Evolutionary conservation across 1,140 invertebrate genomes (phyloP).

Genomic region (Saccostrea glomerata): DNA sequence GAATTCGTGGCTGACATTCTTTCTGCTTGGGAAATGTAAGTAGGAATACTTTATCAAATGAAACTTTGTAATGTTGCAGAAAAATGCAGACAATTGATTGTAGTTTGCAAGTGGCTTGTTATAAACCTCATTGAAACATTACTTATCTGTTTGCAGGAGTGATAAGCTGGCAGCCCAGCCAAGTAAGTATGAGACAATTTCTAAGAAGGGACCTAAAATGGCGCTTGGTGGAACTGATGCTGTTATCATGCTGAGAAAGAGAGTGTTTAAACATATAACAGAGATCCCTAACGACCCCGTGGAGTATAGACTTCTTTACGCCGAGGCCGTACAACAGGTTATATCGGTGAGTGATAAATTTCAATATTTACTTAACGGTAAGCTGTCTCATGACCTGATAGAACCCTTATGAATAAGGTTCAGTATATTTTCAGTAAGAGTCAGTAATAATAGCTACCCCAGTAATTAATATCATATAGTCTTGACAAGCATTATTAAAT

Average conservation of each 20-base stretch:
- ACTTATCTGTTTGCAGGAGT: conserved; percentile 53
- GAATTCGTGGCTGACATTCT: conserved; percentile 97
- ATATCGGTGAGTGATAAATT: conserved; percentile 88
- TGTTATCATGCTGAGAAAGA: conserved; percentile 94
- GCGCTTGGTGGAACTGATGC: conserved; percentile 89
- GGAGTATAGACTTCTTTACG: conserved; percentile 95
- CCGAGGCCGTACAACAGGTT: conserved; percentile 95
- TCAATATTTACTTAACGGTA: background rate
- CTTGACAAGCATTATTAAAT: no score
- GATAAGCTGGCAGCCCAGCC: conserved; percentile 74
- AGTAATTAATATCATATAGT: no score
- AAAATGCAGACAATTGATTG: background rate
- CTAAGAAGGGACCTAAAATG: conserved; percentile 76
- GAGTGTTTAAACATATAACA: conserved; percentile 91
- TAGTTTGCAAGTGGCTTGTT: no score
- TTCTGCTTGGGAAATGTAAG: conserved; percentile 94
- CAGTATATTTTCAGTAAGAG: no score
- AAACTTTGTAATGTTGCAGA: background rate
- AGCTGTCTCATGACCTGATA: background rate
- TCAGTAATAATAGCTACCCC: no score
- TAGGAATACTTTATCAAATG: conserved; percentile 52
- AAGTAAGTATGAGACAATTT: conserved; percentile 78
- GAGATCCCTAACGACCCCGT: conserved; percentile 97
- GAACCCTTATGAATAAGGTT: no score
- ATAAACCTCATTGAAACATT: background rate